Evolutionary conservation across 2,797 vertebrate genomes (phyloP).

Genomic region (Passerculus sandwichensis): DNA sequence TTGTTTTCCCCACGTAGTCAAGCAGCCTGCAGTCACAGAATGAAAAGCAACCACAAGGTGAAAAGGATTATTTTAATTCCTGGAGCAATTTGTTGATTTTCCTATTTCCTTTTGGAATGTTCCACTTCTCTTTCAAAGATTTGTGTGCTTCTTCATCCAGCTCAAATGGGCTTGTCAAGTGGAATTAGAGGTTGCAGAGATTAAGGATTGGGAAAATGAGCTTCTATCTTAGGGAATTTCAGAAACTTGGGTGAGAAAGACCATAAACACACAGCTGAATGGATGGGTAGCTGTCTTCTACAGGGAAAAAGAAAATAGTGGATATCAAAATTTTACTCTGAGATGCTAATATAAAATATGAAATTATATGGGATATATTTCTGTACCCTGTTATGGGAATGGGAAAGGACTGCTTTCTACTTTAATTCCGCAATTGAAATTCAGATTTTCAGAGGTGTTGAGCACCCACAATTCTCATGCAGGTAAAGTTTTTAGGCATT

Average conservation of each 20-base stretch:
- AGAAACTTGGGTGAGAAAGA: background rate
- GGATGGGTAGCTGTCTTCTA: background rate
- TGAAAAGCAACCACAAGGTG: background rate
- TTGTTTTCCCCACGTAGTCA: background rate
- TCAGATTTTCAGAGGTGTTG: background rate
- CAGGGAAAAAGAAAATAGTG: background rate
- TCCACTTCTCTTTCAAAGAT: conserved; percentile 6
- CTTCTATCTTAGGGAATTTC: background rate
- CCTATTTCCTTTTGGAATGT: conserved; percentile 28
- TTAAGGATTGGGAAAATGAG: conserved; percentile 36
- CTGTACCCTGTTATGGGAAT: background rate
- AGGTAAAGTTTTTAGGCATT: background rate
- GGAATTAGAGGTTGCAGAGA: conserved; percentile 31
- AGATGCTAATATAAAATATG: background rate
- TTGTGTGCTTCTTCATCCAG: background rate
- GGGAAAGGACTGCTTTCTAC: background rate
- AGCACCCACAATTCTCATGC: background rate
- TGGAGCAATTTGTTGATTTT: conserved; percentile 17
- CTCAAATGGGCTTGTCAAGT: background rate
- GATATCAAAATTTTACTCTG: background rate
- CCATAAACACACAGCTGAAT: background rate
- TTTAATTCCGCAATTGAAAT: background rate
- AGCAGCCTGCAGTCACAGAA: background rate
- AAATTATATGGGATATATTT: background rate
- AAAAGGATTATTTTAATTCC: background rate